Percentiles rank a stretch among this genome's conserved stretches.
phyloP scores from a whole-genome alignment of 2,113 vertebrate genomes.

The Himantopus leucocephalus region DNA sequence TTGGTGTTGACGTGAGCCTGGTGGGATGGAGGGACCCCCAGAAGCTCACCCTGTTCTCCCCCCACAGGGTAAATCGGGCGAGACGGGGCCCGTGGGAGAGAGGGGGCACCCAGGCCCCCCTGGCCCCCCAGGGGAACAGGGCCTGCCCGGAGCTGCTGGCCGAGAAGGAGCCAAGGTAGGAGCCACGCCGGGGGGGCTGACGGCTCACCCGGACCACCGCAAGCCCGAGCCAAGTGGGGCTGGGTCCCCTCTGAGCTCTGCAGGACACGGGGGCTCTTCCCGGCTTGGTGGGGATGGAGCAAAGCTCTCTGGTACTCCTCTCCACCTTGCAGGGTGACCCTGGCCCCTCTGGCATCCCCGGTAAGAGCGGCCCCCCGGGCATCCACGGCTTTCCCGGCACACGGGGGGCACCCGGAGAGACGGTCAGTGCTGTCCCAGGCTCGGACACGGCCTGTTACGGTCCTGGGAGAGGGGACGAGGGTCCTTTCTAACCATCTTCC shows the following conservation, averaged over 20 bases:
- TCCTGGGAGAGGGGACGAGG: too few relatives aligned
- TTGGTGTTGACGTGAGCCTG: not conserved
- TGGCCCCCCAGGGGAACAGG: slow-evolving; percentile 89
- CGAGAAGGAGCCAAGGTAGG: slow-evolving; percentile 90
- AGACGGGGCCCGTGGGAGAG: slow-evolving; percentile 86
- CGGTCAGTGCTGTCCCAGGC: slow-evolving; percentile 62
- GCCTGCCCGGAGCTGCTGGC: slow-evolving; percentile 86
- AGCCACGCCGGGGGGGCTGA: rapidly evolving
- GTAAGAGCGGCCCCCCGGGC: slow-evolving; percentile 86
- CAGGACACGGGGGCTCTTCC: not conserved
- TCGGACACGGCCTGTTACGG: rapidly evolving
- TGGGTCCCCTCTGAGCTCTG: not conserved
- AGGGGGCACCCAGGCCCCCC: slow-evolving; percentile 90
- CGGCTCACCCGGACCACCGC: rapidly evolving
- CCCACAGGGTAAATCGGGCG: slow-evolving; percentile 86
- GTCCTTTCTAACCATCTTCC: not conserved
- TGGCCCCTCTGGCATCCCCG: slow-evolving; percentile 78
- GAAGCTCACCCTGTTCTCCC: not conserved
- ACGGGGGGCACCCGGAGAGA: slow-evolving; percentile 79
- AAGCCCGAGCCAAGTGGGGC: not conserved
- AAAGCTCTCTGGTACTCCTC: not conserved
- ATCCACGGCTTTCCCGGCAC: slow-evolving; percentile 83
- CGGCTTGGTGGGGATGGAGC: rapidly evolving
- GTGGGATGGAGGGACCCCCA: not conserved
- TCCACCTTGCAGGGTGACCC: slow-evolving; percentile 81